Evolutionary conservation across 2,113 vertebrate species (phyloP).

Genomic region (Poeciliopsis turrubarensis): DNA sequence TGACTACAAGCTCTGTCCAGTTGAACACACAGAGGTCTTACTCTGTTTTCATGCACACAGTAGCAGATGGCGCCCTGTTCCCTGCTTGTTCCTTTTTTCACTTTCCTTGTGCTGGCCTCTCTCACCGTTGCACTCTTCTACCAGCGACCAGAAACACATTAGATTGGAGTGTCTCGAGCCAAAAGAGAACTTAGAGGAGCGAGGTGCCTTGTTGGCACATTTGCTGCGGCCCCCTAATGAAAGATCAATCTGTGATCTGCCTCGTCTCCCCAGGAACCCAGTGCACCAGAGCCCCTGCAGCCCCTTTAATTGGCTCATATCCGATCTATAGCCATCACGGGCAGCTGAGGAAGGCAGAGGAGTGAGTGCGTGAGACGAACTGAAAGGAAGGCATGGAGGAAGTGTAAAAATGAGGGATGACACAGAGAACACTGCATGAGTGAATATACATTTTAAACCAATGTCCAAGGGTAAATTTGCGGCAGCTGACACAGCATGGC

Average conservation of each 20-base stretch:
- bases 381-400: constrained; percentile 22
- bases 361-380: constrained; percentile 36
- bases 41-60: neutral
- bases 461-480: constrained; percentile 1
- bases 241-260: constrained; percentile 78
- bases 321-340: constrained; percentile 74
- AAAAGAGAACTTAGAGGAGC: constrained; percentile 63
- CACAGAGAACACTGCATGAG: constrained; percentile 11
- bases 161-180: constrained; percentile 66
- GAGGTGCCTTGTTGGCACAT: constrained; percentile 66
- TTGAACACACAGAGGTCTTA: constrained; percentile 1
- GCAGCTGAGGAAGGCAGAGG: constrained; percentile 39
- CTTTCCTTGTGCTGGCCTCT: constrained; percentile 7
- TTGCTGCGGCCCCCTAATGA: constrained; percentile 63
- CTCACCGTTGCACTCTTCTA: constrained; percentile 16
- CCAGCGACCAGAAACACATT: constrained; percentile 54
- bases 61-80: constrained; percentile 1
- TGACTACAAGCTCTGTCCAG: too few species aligned
- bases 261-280: constrained; percentile 49
- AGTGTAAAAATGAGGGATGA: constrained; percentile 8
- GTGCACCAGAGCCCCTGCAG: constrained; percentile 43
- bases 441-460: constrained; percentile 16
- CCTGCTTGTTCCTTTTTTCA: constrained; percentile 1
- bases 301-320: constrained; percentile 73
- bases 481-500: neutral